phyloP scores from a whole-genome alignment of 2,888 invertebrate genomes.

The Leptinotarsa tumamoca region DNA sequence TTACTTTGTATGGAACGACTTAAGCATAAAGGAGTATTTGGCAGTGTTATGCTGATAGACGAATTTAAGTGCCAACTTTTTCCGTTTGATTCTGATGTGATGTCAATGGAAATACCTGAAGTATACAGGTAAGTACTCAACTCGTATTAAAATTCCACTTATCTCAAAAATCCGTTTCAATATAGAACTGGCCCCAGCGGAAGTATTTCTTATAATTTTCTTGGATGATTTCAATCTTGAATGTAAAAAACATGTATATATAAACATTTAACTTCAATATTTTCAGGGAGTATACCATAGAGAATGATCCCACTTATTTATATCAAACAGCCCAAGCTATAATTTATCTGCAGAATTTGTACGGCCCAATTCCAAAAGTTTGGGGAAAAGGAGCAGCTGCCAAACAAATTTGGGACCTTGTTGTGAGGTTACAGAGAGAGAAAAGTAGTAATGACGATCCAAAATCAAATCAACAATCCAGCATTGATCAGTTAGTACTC shows the following conservation, averaged over 20 bases:
- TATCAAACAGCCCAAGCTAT: constrained; percentile 90
- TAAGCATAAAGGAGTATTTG: constrained; percentile 84
- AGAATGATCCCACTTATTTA: constrained; percentile 89
- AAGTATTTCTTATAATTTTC: too few relatives aligned
- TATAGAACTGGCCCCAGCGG: too few relatives aligned
- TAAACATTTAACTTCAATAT: too few relatives aligned
- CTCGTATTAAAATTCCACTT: background rate
- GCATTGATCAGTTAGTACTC: constrained; percentile 88
- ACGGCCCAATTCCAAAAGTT: constrained; percentile 89
- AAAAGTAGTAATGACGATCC: constrained; percentile 66
- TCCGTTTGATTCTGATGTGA: constrained; percentile 91
- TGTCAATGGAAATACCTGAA: constrained; percentile 90
- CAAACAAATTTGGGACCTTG: constrained; percentile 88
- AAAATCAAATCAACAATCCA: constrained; percentile 57
- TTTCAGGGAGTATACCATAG: constrained; percentile 83
- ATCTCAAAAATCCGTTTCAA: too few relatives aligned
- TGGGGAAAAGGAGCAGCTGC: constrained; percentile 89
- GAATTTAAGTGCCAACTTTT: constrained; percentile 91
- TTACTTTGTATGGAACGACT: constrained; percentile 88
- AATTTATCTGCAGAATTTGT: constrained; percentile 86
- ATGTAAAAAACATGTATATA: too few relatives aligned
- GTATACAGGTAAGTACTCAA: constrained; percentile 75
- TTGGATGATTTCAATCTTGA: too few relatives aligned
- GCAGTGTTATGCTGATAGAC: constrained; percentile 80
- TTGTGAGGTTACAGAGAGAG: constrained; percentile 80